These are phyloP conservation scores for Drosophila pseudotakahashii DNA, from an alignment of 2,888 invertebrate species.

Conservation along the genomic window DNA sequence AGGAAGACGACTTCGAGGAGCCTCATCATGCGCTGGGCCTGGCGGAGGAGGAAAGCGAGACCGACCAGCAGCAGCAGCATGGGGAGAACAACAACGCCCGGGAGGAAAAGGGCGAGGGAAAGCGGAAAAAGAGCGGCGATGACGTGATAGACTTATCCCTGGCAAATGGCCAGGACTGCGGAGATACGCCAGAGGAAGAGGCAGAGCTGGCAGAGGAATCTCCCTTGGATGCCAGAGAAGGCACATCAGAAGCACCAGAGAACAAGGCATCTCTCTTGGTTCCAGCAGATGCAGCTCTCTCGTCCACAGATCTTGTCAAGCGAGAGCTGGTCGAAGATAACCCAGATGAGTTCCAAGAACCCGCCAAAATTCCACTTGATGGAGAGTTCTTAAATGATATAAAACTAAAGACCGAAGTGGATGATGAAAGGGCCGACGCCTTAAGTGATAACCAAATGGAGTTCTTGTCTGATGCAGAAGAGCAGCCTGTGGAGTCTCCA, in stretches of 20 bases:
- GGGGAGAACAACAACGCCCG: slow-evolving; percentile 9
- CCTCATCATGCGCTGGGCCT: slow-evolving; percentile 39
- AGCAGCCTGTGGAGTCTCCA: neutral
- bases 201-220: slow-evolving; percentile 1
- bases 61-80: neutral
- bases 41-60: slow-evolving; percentile 47
- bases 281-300: neutral
- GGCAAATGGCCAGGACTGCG: slow-evolving; percentile 35
- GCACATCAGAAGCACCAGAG: neutral
- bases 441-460: slow-evolving; percentile 8
- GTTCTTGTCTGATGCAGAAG: slow-evolving; percentile 7
- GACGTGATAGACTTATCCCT: slow-evolving; percentile 34
- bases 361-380: neutral
- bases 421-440: neutral
- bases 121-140: slow-evolving; percentile 14
- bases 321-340: neutral
- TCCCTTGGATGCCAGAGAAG: neutral
- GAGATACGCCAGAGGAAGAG: neutral
- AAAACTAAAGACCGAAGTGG: slow-evolving; percentile 4
- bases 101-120: neutral
- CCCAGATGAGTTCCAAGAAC: neutral
- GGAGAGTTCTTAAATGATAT: neutral
- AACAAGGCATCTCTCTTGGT: neutral
- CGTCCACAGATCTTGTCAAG: neutral
- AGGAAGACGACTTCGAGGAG: slow-evolving; percentile 60